These are phyloP conservation scores for Hyaena hyaena DNA, from an alignment of 2,113 vertebrate genomes.

Conservation along the genomic window DNA sequence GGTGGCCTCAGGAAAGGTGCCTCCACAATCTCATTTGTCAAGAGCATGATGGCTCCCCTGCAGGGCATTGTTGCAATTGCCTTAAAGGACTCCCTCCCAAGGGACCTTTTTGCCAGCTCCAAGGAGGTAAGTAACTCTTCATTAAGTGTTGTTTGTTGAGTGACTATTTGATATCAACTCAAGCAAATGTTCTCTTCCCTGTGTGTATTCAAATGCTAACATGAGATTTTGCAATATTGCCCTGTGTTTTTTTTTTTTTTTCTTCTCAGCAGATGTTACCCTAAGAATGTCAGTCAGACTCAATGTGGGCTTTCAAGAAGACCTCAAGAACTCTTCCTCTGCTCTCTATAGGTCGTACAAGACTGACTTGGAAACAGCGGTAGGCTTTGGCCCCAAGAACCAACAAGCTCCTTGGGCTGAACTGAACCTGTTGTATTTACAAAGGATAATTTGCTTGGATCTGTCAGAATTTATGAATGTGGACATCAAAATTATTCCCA, in stretches of 20 bases:
- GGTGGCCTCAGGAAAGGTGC: constrained; percentile 78
- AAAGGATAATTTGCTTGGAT: background rate
- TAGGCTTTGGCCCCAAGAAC: constrained; percentile 66
- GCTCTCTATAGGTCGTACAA: constrained; percentile 82
- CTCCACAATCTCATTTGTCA: constrained; percentile 65
- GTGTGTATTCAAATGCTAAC: background rate
- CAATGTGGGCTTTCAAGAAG: constrained; percentile 70
- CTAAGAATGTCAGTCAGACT: constrained; percentile 84
- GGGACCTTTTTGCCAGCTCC: constrained; percentile 79
- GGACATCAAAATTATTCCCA: background rate
- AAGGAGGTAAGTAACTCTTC: constrained; percentile 76
- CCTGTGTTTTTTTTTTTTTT: constrained; percentile 42
- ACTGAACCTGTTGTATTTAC: background rate
- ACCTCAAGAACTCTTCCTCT: constrained; percentile 83
- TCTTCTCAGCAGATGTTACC: constrained; percentile 36
- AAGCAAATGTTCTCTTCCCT: background rate
- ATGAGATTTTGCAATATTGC: background rate
- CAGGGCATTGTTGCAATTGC: constrained; percentile 67
- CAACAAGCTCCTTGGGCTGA: background rate
- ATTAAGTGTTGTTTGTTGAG: background rate
- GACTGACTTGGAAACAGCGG: constrained; percentile 84
- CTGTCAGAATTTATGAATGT: background rate
- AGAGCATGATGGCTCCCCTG: background rate
- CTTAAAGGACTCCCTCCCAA: constrained; percentile 69
- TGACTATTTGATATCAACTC: background rate